A percentile compares a stretch with the other conserved stretches of the same genome.
These are phyloP conservation scores for Notocelia uddmanniana DNA, from an alignment of 2,888 invertebrate species.

Conservation along the genomic window DNA sequence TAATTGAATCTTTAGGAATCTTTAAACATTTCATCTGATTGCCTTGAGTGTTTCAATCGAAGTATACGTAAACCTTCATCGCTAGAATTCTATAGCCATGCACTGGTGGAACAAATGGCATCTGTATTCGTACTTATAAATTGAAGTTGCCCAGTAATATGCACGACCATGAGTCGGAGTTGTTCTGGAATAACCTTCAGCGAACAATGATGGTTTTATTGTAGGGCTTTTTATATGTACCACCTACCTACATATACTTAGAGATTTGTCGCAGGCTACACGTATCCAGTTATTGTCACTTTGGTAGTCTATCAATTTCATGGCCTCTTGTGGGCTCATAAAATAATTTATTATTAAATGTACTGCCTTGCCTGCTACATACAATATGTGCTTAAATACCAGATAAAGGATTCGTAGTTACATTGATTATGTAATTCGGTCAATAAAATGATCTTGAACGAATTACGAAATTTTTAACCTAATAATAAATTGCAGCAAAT, in stretches of 20 bases:
- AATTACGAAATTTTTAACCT: no score
- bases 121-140: conserved; percentile 20
- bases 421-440: no score
- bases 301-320: background rate
- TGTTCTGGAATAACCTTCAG: conserved; percentile 30
- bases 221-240: background rate
- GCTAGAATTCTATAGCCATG: conserved; percentile 5
- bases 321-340: background rate
- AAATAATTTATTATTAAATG: background rate
- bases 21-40: conserved; percentile 6
- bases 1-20: no score
- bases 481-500: no score
- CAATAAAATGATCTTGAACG: no score
- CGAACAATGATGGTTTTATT: background rate
- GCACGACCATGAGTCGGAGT: conserved; percentile 30
- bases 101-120: conserved; percentile 17
- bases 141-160: conserved; percentile 14
- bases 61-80: conserved; percentile 9
- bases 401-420: no score
- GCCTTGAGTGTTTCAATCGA: background rate
- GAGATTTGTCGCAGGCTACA: background rate
- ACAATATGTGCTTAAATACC: no score
- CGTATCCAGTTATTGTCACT: background rate
- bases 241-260: background rate
- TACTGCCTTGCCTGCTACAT: no score